Base-by-base conservation (phyloP, 2,888 invertebrate genomes). In the Cremastobaeus sp. region DNA sequence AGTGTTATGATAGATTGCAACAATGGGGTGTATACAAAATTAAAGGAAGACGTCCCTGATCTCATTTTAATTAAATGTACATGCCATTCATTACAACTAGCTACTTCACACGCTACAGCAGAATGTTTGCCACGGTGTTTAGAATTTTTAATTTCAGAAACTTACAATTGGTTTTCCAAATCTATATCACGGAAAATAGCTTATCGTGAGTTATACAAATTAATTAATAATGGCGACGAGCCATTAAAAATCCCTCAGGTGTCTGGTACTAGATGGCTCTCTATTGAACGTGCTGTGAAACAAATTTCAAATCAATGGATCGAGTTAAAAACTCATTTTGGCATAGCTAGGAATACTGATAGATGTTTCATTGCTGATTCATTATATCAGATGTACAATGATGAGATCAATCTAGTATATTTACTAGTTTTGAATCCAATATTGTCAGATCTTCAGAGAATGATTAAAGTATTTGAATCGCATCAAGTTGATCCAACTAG, bases 1-100 rank as follows among this genome's bases (percentile, higher is more conserved):
- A 78, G 82, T 12, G 84, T 83, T 1, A 86, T 86, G 84, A 65
- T 76, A 4, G 86, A 85, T 6, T 75, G 83, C 3, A 85, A 85
- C 71, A 81, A 80, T 66, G 84, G 86, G 1, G 84, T 87, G 2
- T 76, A 79, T 74, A 59, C 76, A 21, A 79, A 77, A 78, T 47
- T 85, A 47, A 85, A 85, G 80, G 43, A 59, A 66, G 14, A 21
- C 6, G 28, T 59, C 1, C 47, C 59, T 1, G 5, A 59, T 35
- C 37, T 59, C 35, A 37, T 47, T 17, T 37, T 59, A 17, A 48
- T 60, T 11, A 37, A 14, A 60, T 60, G 60, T 14, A 1, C 20
- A 5, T 60, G 60, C 4, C 48, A 48, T 8, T 64, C 64, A 0
- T 12, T 54, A 1, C 64, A 52, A 35, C 25, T 64, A 1, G 64